Percentiles rank a stretch among this genome's conserved stretches.
Conservation (phyloP, 1,140 invertebrate species). For the Nilaparvata lugens region DNA sequence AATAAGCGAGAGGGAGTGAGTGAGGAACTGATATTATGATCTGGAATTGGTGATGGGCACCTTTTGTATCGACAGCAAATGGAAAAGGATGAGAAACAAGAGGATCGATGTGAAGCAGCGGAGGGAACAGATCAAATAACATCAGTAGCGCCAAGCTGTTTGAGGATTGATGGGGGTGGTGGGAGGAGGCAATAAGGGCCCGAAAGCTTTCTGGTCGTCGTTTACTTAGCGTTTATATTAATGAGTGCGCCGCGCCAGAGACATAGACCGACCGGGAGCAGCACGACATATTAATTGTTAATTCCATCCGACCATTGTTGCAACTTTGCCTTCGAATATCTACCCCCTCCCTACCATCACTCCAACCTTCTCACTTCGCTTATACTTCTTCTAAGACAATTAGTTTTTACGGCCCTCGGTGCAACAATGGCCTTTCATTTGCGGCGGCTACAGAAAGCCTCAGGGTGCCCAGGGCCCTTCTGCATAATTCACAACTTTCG, state of each 20-base stretch:
- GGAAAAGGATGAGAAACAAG: background rate
- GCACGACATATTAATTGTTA: constrained; percentile 1
- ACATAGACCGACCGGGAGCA: background rate
- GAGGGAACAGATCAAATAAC: background rate
- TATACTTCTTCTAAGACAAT: background rate
- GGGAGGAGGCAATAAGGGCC: background rate
- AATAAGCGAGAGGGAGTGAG: too few relatives aligned
- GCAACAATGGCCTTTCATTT: background rate
- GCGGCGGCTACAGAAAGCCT: background rate
- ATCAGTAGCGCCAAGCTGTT: background rate
- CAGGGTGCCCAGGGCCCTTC: background rate
- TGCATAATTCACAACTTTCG: constrained; percentile 1
- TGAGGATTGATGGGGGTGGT: background rate
- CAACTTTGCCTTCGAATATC: background rate
- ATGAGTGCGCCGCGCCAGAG: background rate
- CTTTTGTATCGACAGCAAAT: background rate
- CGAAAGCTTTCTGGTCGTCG: background rate
- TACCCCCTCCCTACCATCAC: background rate
- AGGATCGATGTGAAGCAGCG: background rate
- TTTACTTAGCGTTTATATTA: constrained; percentile 6
- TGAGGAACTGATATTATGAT: too few relatives aligned
- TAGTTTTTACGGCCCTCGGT: background rate
- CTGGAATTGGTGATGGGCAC: background rate
- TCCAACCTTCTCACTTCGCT: background rate
- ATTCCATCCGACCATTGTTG: background rate